phyloP scores from a whole-genome alignment of 2,113 vertebrate genomes.

The Bufo gargarizans region DNA sequence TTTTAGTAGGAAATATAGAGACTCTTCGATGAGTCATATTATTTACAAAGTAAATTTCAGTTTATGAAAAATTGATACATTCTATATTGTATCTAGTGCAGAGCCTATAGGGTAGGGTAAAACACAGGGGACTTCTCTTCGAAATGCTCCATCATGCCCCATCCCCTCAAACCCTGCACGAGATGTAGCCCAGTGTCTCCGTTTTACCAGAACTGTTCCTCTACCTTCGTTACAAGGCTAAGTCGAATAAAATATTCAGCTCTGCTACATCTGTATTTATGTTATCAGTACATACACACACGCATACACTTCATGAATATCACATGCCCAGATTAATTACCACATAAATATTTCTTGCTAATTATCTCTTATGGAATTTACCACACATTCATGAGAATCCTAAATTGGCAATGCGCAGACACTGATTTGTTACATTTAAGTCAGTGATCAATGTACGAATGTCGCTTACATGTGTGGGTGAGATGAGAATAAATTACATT shows the following conservation, averaged over 20 bases:
- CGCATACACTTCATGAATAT: background rate
- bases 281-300: background rate
- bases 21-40: too few relatives aligned
- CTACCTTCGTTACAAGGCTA: background rate
- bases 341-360: conserved; percentile 1
- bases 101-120: too few relatives aligned
- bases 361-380: background rate
- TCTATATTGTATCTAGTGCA: too few relatives aligned
- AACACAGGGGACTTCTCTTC: too few relatives aligned
- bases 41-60: too few relatives aligned
- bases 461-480: conserved; percentile 30
- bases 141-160: too few relatives aligned
- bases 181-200: background rate
- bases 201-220: background rate
- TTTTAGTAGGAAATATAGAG: too few relatives aligned
- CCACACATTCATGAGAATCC: conserved; percentile 12
- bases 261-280: background rate
- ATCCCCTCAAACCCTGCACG: too few relatives aligned
- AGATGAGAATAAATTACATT: conserved; percentile 53
- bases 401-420: conserved; percentile 3
- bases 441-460: background rate
- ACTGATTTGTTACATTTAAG: conserved; percentile 39
- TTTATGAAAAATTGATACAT: too few relatives aligned
- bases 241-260: background rate
- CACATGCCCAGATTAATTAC: background rate